Evolutionary conservation across 2,797 vertebrate genomes (phyloP).

Genomic region (Lacerta bilineata): DNA sequence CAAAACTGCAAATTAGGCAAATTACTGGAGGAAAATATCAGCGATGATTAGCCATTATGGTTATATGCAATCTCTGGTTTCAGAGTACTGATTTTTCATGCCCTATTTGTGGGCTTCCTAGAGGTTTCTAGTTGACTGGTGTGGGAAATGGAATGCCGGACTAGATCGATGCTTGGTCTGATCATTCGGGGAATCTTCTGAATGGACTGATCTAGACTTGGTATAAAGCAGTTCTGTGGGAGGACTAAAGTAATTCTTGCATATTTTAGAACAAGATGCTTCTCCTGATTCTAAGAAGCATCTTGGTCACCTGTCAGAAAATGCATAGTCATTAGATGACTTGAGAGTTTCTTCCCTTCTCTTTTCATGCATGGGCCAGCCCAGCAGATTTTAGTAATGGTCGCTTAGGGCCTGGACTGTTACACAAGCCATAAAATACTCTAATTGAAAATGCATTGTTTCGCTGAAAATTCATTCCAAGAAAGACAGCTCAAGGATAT

Average conservation of each 20-base stretch:
- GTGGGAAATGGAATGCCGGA: too few species aligned
- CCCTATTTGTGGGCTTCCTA: not conserved
- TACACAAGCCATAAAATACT: not conserved
- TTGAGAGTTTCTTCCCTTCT: not conserved
- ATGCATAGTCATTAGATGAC: not conserved
- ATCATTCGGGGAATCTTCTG: not conserved
- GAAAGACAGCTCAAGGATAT: not conserved
- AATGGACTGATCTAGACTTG: not conserved
- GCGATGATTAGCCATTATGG: not conserved
- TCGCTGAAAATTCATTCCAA: slow-evolving; percentile 13
- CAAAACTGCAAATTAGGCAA: not conserved
- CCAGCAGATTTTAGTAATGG: not conserved
- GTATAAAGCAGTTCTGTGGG: not conserved
- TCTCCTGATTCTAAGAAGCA: not conserved
- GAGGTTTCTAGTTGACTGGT: not conserved
- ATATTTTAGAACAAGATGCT: not conserved
- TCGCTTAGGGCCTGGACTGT: not conserved
- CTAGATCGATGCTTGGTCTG: not conserved
- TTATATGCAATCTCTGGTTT: not conserved
- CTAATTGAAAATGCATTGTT: slow-evolving; percentile 18
- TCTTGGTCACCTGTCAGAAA: not conserved
- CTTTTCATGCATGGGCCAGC: not conserved
- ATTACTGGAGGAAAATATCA: not conserved
- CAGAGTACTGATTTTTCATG: too few species aligned
- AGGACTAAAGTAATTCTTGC: not conserved